Evolutionary conservation across 2,113 vertebrate genomes (phyloP).

Genomic region (Nestor notabilis): DNA sequence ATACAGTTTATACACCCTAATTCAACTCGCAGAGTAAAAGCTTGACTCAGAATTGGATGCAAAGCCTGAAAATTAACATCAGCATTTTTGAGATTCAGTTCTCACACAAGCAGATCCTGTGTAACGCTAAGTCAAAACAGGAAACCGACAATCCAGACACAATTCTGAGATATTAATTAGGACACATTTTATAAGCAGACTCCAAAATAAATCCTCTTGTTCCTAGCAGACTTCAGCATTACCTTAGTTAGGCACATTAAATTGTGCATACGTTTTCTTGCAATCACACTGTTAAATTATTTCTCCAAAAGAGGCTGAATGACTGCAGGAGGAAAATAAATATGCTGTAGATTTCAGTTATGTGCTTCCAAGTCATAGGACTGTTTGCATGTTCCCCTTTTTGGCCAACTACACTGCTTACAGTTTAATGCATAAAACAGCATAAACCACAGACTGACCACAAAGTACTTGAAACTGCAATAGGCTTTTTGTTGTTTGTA

Average conservation of each 20-base stretch:
- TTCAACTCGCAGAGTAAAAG: not conserved
- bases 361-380: not conserved
- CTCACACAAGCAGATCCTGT: not conserved
- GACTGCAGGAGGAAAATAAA: not conserved
- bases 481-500: not conserved
- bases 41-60: slow-evolving; percentile 2
- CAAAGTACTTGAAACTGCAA: slow-evolving; percentile 51
- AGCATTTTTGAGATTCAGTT: not conserved
- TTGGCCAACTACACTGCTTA: slow-evolving; percentile 39
- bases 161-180: not conserved
- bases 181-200: not conserved
- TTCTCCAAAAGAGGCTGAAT: not conserved
- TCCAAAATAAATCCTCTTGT: not conserved
- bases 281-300: not conserved
- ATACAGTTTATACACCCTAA: not conserved
- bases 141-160: not conserved
- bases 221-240: not conserved
- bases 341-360: not conserved
- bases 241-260: not conserved
- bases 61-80: not conserved
- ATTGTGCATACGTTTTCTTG: not conserved
- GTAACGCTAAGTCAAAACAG: not conserved
- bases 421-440: slow-evolving; percentile 55
- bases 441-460: slow-evolving; percentile 52
- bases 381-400: not conserved